These are phyloP conservation scores for Haemorhous mexicanus DNA, from an alignment of 2,113 vertebrate species.

Conservation along the genomic window DNA sequence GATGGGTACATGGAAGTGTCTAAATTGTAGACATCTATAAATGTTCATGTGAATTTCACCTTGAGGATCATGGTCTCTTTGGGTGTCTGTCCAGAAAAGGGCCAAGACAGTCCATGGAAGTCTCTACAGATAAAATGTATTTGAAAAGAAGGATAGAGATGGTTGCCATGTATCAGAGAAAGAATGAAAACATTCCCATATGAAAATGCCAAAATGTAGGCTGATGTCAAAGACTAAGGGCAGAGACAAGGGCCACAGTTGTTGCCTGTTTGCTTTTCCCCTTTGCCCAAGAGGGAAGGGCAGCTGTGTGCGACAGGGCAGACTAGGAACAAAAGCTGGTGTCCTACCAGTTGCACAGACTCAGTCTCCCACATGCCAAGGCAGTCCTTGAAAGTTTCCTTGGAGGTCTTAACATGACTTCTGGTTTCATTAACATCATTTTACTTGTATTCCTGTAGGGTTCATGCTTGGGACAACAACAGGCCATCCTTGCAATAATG, in stretches of 20 bases:
- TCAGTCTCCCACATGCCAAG: background rate
- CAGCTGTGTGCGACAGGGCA: background rate
- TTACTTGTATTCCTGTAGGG: background rate
- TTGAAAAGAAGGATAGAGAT: background rate
- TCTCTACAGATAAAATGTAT: background rate
- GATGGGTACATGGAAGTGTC: background rate
- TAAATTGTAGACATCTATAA: background rate
- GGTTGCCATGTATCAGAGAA: background rate
- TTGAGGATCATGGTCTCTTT: background rate
- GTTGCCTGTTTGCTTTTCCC: background rate
- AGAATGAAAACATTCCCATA: background rate
- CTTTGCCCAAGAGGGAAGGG: background rate
- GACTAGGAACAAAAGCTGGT: background rate
- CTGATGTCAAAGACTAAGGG: background rate
- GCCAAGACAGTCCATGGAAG: background rate
- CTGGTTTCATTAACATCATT: background rate
- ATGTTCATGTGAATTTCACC: background rate
- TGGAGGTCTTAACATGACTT: background rate
- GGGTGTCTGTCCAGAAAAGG: background rate
- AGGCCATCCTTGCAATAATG: background rate
- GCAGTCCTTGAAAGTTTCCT: background rate
- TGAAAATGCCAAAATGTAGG: background rate
- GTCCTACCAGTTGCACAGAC: background rate
- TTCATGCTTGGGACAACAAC: background rate
- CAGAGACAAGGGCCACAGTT: background rate